Base-by-base conservation (phyloP, 92 coral and sea anemone genomes). In the Montipora capitata region DNA sequence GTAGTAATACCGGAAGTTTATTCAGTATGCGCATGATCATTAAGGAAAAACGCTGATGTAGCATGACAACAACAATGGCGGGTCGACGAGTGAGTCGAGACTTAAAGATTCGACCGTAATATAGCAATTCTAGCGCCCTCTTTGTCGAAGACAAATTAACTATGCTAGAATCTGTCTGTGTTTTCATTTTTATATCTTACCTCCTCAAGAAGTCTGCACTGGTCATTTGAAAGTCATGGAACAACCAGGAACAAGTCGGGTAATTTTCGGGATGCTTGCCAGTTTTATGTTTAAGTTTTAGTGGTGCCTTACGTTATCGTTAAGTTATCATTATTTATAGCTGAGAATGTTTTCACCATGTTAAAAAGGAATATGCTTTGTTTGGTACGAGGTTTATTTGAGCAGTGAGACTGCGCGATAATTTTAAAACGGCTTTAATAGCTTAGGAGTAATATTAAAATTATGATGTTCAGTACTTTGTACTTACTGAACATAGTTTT, bases 31-130 rank as follows among this genome's bases (percentile, higher is more conserved):
- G 86, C 86, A 82, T 82, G 70, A 72, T 11, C 6, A 82, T 3
- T 41, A 59, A n/a, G 54, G 41, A 69, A 81, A 59, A 69, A 72
- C 86, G 86, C 86, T 82, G 86, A 82, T 27, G 79, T 58, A 58
- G 5, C 17, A 56, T 80, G 85, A 67, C 85, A 40, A 56, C 68
- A 59, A 56, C 65, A 79, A 62, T 27, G 35, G 35, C 35, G 35
- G 35, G 35, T 27, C 35, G 35, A 27, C 35, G 35, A 27, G 35
- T 63, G 67, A 4, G 42, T 59, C 51, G 61, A 61, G 10, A 40
- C 16, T 4, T 2, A 45, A 27, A 27, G 3, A 4, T 15, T 16
- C 57, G 20, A 18, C 54, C 57, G 15, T 1, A 12, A 61, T 16
- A 40, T 40, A 39, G 10, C 6, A 16, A 70, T 17, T 45, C 15